Evolutionary conservation across 92 coral and sea anemone species (phyloP), one percentile per base, ranked within the genome.

Genomic region (Zoanthus gigantus): DNA sequence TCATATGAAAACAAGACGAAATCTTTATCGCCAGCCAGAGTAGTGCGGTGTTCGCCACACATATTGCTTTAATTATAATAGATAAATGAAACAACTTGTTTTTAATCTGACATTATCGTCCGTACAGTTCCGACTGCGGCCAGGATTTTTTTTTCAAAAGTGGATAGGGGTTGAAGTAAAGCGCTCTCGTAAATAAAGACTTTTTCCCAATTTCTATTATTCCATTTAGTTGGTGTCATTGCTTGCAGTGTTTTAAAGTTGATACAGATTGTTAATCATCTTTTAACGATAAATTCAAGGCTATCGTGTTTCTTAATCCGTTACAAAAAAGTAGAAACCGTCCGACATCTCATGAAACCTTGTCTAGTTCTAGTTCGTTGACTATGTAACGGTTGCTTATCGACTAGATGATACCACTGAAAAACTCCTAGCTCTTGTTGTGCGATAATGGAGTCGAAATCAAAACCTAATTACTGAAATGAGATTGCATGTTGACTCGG

Each of bases 1-100:
- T 81, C 85, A 81, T 63, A 46, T 63, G 74, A 66, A 81, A 81
- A 66, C 75, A 81, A 65, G 74, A 81, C 85, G 85, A 81, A 80
- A 81, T 65, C 61, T 81, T 81, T 81, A 81, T 81, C 85, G 44
- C 85, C 15, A 28, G 44, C 75, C 32, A 28, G 85, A 81, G 29
- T 18, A 16, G 53, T 32, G 60, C 82, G 66, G 67, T 29, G 28
- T 56, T 42, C 74, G 42, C 85, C 75, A 18, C 63, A 31, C 74
- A 81, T 54, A 44, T n/a, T 81, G 85, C 74, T 81, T 81, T 61
- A 81, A 81, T 81, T 81, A 37, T 37, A 81, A 67, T 65, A 6
- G 85, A 45, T 81, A 81, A 81, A 65, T 81, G 61, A 67, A 18
- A 74, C 65, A 81, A 81, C 74, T 60, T 47, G 85, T 58, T 5